Conservation (phyloP, 92 coral and sea anemone species). For the Epizoanthus ramosus region DNA sequence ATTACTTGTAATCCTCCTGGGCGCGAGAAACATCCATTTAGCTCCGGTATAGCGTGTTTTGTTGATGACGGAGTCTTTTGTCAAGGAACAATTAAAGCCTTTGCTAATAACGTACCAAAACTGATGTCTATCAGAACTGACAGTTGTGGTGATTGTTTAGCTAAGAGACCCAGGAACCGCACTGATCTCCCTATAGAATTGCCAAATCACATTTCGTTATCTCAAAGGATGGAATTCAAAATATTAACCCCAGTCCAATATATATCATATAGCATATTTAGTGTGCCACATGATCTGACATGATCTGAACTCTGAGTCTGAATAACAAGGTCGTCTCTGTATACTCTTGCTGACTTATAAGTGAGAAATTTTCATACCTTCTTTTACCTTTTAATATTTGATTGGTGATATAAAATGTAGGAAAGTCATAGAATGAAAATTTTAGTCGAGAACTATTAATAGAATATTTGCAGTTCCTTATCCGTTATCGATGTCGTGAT, state of each 20-base stretch:
- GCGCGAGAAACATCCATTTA: constrained; percentile 13
- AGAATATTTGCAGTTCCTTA: too few relatives aligned
- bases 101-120: constrained; percentile 20
- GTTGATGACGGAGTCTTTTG: constrained; percentile 11
- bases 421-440: too few relatives aligned
- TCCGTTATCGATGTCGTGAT: too few relatives aligned
- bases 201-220: neutral
- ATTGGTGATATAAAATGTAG: too few relatives aligned
- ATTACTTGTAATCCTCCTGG: neutral
- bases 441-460: too few relatives aligned
- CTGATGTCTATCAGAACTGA: constrained; percentile 33
- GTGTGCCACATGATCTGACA: too few relatives aligned
- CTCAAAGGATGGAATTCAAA: neutral
- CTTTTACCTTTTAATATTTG: too few relatives aligned
- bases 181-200: neutral
- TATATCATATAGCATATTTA: too few relatives aligned
- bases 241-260: neutral
- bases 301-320: too few relatives aligned
- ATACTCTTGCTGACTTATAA: too few relatives aligned
- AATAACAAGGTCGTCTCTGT: too few relatives aligned
- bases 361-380: too few relatives aligned
- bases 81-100: constrained; percentile 19
- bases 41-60: constrained; percentile 5
- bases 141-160: constrained; percentile 3
- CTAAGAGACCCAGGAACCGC: neutral